Base-by-base conservation (phyloP, 1,140 invertebrate genomes). In the Pseudomyrmex cubaensis region DNA sequence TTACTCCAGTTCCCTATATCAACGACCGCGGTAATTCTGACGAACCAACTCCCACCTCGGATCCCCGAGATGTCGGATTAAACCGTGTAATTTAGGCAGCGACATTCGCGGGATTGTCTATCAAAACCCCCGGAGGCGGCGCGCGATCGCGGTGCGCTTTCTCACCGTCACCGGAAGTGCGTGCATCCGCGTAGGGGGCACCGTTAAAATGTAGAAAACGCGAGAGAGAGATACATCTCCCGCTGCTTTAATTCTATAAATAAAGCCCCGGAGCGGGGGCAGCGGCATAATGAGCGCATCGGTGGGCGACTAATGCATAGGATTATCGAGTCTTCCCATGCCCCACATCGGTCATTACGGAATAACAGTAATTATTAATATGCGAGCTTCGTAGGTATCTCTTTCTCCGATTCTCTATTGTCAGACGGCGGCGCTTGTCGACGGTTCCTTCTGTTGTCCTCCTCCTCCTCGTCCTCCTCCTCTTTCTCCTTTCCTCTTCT, bases 291-390 rank as follows among this genome's bases (percentile, higher is more conserved):
- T 93, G 92, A 91, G 90, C 66, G 88, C 91, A 91, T 93, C 13
- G 90, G 91, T 83, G 91, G 83, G 54, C 83, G 61, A 62, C 76
- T 94, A 94, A 94, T 94, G 87, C 92, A 93, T 94, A 93, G 92
- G 92, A 94, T 94, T 93, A 94, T 94, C 92, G 93, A 93, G 89
- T 91, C 91, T 94, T 94, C 93, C 93, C 93, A 94, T 92, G 93
- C 87, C 89, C 92, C 89, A 93, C 91, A 93, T 94, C 92, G 92
- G 93, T 94, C 92, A 93, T 94, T 93, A 94, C 88, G 74, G 90
- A 92, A 93, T 93, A 93, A 93, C 93, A 93, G 93, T 94, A 94
- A 94, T 94, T 94, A 94, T 93, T 93, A 93, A 92, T 92, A 93
- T 90, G 87, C 90, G 91, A 90, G 90, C 86, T 86, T 91, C 90